Percentiles rank a stretch among this genome's conserved stretches.
Evolutionary conservation across 2,113 vertebrate genomes (phyloP).

Genomic region (Gallinago media): DNA sequence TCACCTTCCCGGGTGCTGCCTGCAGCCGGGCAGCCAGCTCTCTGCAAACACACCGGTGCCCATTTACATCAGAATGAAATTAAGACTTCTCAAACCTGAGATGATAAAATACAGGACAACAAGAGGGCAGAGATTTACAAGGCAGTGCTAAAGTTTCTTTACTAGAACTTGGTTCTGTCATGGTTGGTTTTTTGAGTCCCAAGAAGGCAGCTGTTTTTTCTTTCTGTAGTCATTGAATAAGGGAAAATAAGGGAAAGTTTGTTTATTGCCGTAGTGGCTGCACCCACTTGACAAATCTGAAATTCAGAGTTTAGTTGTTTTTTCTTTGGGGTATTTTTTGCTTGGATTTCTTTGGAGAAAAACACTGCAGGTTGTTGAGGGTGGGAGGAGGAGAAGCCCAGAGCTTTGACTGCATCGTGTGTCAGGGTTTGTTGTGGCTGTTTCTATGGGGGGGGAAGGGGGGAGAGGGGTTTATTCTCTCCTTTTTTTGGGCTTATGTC

Average conservation of each 20-base stretch:
- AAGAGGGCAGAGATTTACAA: neutral
- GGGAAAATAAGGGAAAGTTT: neutral
- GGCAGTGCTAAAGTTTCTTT: slow-evolving; percentile 6
- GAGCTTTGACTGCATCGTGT: neutral
- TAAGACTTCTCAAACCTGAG: neutral
- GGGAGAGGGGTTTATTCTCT: neutral
- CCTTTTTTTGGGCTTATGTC: slow-evolving; percentile 23
- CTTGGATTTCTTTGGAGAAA: slow-evolving; percentile 5
- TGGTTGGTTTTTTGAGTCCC: neutral
- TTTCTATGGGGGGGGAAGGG: neutral
- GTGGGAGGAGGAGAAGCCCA: neutral
- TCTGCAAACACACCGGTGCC: slow-evolving; percentile 57
- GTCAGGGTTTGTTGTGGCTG: slow-evolving; percentile 21
- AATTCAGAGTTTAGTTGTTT: neutral
- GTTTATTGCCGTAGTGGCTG: neutral
- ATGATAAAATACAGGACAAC: neutral
- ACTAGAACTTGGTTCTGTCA: neutral
- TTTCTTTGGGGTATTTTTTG: neutral
- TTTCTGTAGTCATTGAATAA: slow-evolving; percentile 12
- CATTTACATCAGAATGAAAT: slow-evolving; percentile 56
- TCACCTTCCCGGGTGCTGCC: neutral
- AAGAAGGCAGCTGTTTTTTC: neutral
- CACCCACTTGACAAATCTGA: neutral
- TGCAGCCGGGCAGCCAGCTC: slow-evolving; percentile 28
- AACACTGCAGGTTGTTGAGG: neutral